phyloP scores from a whole-genome alignment of 1,140 invertebrate species.

The Tetranychus cinnabarinus region DNA sequence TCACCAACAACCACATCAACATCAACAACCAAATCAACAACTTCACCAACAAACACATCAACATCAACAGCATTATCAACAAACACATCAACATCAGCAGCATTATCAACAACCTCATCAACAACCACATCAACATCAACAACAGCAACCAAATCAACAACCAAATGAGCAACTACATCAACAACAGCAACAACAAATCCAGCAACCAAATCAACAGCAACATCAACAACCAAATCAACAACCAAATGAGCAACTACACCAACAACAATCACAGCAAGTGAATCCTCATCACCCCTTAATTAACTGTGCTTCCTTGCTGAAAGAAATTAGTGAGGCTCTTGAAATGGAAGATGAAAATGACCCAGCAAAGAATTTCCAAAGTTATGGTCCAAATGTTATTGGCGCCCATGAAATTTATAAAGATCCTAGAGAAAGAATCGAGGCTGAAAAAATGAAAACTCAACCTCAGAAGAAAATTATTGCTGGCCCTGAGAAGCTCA shows the following conservation, averaged over 20 bases:
- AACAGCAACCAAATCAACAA: not conserved
- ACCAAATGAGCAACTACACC: not conserved
- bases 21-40: not conserved
- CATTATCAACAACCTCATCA: not conserved
- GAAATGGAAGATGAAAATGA: slow-evolving; percentile 3
- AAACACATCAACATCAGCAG: not conserved
- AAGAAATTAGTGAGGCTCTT: slow-evolving; percentile 16
- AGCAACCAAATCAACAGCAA: not conserved
- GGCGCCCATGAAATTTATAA: slow-evolving; percentile 80
- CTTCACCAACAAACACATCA: not conserved
- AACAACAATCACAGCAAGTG: not conserved
- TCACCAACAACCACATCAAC: not conserved
- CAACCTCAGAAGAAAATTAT: slow-evolving; percentile 39
- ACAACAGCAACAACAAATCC: not conserved
- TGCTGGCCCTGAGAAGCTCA: slow-evolving; percentile 55
- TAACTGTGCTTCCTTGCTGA: slow-evolving; percentile 8
- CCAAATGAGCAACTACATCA: not conserved
- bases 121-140: not conserved
- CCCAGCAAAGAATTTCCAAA: slow-evolving; percentile 1
- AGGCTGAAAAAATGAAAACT: slow-evolving; percentile 32
- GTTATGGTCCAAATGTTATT: slow-evolving; percentile 60
- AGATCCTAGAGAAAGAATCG: slow-evolving; percentile 51
- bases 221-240: not conserved
- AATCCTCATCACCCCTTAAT: not conserved
- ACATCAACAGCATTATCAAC: not conserved